These are phyloP conservation scores for Galagoides demidoff DNA, from an alignment of 2,797 vertebrate genomes.

Conservation along the genomic window DNA sequence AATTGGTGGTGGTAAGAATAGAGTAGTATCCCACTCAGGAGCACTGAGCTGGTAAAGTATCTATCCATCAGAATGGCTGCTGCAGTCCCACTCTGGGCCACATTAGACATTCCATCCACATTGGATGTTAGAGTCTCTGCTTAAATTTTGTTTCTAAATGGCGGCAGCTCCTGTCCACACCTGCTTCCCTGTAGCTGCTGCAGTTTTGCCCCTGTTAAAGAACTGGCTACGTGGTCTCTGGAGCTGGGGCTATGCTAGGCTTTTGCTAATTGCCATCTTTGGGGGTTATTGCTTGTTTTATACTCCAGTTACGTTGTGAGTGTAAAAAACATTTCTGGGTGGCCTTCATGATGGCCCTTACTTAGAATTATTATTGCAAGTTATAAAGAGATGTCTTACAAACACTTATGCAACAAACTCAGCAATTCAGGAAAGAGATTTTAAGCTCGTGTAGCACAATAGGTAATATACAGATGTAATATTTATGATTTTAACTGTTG, in stretches of 20 bases:
- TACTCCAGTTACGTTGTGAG: background rate
- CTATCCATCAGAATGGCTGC: background rate
- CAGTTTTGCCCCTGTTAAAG: background rate
- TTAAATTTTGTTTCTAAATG: background rate
- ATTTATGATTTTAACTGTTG: background rate
- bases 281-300: background rate
- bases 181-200: background rate
- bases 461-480: background rate
- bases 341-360: background rate
- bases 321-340: background rate
- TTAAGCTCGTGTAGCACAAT: background rate
- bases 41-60: background rate
- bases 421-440: background rate
- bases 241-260: background rate
- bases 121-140: background rate
- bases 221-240: background rate
- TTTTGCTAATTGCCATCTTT: constrained; percentile 22
- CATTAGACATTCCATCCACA: background rate
- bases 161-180: background rate
- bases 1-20: background rate
- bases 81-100: background rate
- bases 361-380: background rate
- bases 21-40: background rate
- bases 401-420: background rate
- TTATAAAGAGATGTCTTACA: background rate